Base-by-base conservation (phyloP, 1,140 invertebrate genomes). In the Leptinotarsa defecta region DNA sequence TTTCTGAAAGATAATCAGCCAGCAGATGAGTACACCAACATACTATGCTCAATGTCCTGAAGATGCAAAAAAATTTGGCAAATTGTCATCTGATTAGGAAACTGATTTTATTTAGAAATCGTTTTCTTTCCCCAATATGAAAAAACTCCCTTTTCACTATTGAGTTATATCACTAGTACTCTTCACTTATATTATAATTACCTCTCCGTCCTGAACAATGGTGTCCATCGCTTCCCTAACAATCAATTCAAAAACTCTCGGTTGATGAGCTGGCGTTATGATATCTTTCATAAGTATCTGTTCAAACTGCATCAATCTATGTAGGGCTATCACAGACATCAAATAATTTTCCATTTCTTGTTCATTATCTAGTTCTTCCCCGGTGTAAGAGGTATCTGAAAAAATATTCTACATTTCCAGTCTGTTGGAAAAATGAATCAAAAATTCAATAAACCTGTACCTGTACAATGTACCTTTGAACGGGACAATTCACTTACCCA, bases 311-410 rank as follows among this genome's bases (percentile, higher is more conserved):
- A 97, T 95, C 4, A 98, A 87, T 77, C 94, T 92, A 65, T 95
- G 92, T n/a, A 98, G 87, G 8, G 94, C 95, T 48, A 94, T 92
- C 1, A 97, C 91, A 79, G 94, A 90, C n/a, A 94, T 90, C 72
- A 96, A 86, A 86, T 96, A 96, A 81, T 94, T 92, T 81, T 96
- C 94, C 88, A 95, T 92, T 85, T 97, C 95, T 83, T 93, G 91
- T 85, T 95, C 94, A 71, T 92, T 93, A 48, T 92, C 89, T 5
- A 88, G 81, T 81, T 92, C 91, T 78, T 92, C 92, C 4, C 87
- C 87, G 24, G 83, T 86, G 76, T 89, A 88, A 80, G 81, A 74
- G 49, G 80, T 76, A 74, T 85, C 84, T 73, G 83, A 78, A 67
- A 86, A 17, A 4, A 65, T 19, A 65, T 65, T 65, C 13, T 11